These are phyloP conservation scores for Cotesia congregata DNA, from an alignment of 2,888 invertebrate species.

Conservation along the genomic window DNA sequence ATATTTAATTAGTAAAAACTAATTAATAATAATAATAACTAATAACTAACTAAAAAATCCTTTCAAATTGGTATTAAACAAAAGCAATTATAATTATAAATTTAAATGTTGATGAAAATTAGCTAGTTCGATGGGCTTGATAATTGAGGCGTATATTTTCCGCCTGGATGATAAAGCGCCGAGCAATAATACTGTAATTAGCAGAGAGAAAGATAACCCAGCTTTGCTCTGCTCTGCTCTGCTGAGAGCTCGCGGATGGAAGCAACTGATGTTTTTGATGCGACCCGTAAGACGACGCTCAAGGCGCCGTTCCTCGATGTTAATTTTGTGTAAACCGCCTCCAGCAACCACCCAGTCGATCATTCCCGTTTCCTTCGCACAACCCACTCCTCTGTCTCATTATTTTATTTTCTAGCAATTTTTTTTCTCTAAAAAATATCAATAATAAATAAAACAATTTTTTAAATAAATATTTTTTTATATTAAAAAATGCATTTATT, in stretches of 20 bases:
- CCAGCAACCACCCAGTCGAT: conserved; percentile 38
- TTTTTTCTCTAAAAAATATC: too few species aligned
- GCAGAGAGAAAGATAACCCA: conserved; percentile 2
- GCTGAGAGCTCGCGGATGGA: neutral
- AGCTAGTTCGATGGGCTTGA: neutral
- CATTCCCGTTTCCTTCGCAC: conserved; percentile 51
- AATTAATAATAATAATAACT: neutral
- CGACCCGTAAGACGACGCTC: conserved; percentile 9
- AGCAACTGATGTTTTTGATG: conserved; percentile 20
- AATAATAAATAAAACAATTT: too few species aligned
- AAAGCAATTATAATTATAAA: neutral
- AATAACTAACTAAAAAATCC: neutral
- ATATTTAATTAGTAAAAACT: neutral
- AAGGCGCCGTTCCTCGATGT: conserved; percentile 19
- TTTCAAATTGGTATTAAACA: neutral
- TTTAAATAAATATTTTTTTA: too few species aligned
- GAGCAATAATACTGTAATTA: conserved; percentile 35
- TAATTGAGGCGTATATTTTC: conserved; percentile 10
- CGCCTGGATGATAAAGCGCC: conserved; percentile 12
- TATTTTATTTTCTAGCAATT: too few species aligned
- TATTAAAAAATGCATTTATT: too few species aligned
- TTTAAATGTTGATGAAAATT: conserved; percentile 8
- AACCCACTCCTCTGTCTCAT: conserved; percentile 47
- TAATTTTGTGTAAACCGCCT: conserved; percentile 28
- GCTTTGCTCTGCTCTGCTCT: too few species aligned